Conservation (phyloP, 2,888 invertebrate species). For the Scaptomyza reducta region DNA sequence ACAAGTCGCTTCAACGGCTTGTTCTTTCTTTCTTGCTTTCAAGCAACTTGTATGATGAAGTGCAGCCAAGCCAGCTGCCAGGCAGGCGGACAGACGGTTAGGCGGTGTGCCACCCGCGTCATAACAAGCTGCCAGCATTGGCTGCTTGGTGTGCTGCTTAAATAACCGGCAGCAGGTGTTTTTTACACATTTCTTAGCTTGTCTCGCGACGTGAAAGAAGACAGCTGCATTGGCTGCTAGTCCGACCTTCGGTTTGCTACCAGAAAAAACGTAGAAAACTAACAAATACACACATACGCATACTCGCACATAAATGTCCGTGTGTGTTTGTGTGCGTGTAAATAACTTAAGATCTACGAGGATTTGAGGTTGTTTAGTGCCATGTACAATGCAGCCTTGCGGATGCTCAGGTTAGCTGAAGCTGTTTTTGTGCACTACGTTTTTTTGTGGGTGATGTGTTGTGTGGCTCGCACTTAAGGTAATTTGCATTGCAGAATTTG, state of each 20-base stretch:
- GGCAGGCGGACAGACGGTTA: not conserved
- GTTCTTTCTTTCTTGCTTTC: constrained; percentile 37
- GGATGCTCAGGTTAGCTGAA: constrained; percentile 35
- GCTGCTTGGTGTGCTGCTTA: constrained; percentile 53
- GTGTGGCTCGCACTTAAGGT: constrained; percentile 80
- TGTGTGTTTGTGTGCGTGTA: constrained; percentile 44
- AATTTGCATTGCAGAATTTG: constrained; percentile 81
- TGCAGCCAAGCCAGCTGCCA: constrained; percentile 57
- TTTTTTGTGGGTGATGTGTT: constrained; percentile 74
- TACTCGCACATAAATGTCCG: not conserved
- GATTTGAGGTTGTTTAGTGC: constrained; percentile 80
- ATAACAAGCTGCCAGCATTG: constrained; percentile 54
- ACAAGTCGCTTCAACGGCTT: constrained; percentile 23
- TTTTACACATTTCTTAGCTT: constrained; percentile 77
- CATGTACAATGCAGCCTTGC: constrained; percentile 65
- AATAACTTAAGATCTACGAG: constrained; percentile 80
- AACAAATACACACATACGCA: constrained; percentile 13
- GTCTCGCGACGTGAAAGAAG: constrained; percentile 73
- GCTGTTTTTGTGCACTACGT: constrained; percentile 15
- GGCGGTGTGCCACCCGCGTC: constrained; percentile 63
- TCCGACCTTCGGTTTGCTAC: constrained; percentile 31
- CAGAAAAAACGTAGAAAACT: constrained; percentile 25
- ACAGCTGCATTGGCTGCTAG: constrained; percentile 65
- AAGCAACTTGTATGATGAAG: constrained; percentile 73
- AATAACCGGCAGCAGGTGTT: constrained; percentile 80